phyloP scores from a whole-genome alignment of 1,140 invertebrate species.

The Globodera ellingtonae region DNA sequence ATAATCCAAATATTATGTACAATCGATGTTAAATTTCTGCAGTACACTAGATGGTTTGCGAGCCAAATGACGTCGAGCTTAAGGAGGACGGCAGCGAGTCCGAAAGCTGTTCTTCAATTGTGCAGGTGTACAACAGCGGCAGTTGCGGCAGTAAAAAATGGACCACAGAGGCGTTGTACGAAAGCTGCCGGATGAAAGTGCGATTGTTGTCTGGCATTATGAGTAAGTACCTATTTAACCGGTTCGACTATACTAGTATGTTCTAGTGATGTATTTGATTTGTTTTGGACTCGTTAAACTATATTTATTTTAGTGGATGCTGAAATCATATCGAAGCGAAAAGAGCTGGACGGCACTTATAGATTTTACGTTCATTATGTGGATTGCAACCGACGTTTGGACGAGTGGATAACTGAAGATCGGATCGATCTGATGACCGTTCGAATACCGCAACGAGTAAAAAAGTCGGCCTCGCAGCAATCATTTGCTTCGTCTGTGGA shows the following conservation, averaged over 20 bases:
- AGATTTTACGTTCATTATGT: slow-evolving; percentile 54
- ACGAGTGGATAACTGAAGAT: slow-evolving; percentile 51
- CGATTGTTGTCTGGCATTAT: slow-evolving; percentile 37
- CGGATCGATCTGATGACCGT: slow-evolving; percentile 41
- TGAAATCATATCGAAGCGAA: slow-evolving; percentile 43
- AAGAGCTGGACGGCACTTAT: slow-evolving; percentile 12
- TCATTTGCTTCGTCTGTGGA: slow-evolving; percentile 12
- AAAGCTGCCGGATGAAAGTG: slow-evolving; percentile 50
- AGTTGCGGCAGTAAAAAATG: slow-evolving; percentile 30
- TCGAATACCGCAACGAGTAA: slow-evolving; percentile 42
- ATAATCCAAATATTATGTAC: no score
- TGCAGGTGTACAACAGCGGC: slow-evolving; percentile 6
- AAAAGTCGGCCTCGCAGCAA: slow-evolving; percentile 19
- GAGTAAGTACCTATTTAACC: slow-evolving; percentile 29
- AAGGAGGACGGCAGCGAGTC: slow-evolving; percentile 22
- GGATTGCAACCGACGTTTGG: slow-evolving; percentile 53
- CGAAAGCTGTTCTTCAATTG: background rate
- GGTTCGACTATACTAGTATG: no score
- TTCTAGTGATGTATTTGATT: no score
- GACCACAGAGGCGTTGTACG: slow-evolving; percentile 39
- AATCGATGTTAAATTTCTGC: no score
- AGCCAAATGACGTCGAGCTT: slow-evolving; percentile 24
- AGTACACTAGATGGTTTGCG: slow-evolving; percentile 34
- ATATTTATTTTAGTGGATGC: slow-evolving; percentile 43
- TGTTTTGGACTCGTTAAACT: no score